phyloP scores from a whole-genome alignment of 2,797 vertebrate species.

The Notoglanidium macrostoma region DNA sequence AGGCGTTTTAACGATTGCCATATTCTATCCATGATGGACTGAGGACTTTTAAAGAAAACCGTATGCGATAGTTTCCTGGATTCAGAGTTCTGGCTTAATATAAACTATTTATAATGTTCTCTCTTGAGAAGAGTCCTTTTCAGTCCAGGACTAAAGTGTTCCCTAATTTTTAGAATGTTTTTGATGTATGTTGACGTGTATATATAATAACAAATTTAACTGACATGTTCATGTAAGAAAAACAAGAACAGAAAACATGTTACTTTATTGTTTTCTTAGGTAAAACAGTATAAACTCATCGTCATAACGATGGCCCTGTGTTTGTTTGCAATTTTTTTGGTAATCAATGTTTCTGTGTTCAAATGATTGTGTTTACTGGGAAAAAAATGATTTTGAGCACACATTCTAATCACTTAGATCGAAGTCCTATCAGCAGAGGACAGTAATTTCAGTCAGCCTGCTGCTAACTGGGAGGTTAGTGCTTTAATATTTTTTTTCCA shows the following conservation, averaged over 20 bases:
- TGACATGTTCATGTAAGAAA: background rate
- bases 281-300: background rate
- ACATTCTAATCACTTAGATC: conserved; percentile 99
- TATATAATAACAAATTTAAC: background rate
- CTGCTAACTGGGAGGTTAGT: conserved; percentile 99
- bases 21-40: conserved; percentile 17
- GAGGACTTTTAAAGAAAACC: conserved; percentile 35
- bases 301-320: background rate
- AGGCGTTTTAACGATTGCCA: conserved; percentile 19
- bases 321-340: background rate
- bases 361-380: conserved; percentile 38
- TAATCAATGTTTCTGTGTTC: conserved; percentile 28
- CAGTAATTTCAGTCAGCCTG: conserved; percentile 99
- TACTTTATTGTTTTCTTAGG: background rate
- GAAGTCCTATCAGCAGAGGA: conserved; percentile 99
- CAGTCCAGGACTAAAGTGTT: background rate
- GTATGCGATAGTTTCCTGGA: background rate
- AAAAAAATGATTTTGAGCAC: conserved; percentile 96
- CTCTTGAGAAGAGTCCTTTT: background rate
- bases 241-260: background rate
- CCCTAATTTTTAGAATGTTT: background rate
- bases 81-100: background rate
- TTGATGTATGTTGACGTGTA: background rate
- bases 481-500: conserved; percentile 91
- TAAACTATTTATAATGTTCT: background rate